Conservation (phyloP, 1,140 invertebrate species). For the Catajapyx aquilonaris region DNA sequence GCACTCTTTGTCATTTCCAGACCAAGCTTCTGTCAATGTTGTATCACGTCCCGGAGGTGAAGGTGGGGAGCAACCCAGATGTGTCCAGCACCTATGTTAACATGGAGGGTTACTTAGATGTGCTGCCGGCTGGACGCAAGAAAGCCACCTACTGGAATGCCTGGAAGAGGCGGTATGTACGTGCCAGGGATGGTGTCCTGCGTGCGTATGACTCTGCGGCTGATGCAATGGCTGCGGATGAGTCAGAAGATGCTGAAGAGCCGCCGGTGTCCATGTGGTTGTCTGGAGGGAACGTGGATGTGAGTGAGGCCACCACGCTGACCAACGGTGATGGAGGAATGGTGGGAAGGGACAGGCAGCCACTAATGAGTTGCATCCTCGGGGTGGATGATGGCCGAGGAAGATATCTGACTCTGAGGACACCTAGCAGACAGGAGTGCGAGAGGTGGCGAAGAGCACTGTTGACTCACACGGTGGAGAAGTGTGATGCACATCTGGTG, state of each 20-base stretch:
- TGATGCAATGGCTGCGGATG: no score
- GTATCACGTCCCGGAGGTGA: background rate
- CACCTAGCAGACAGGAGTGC: slow-evolving; percentile 23
- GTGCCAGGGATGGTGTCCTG: slow-evolving; percentile 26
- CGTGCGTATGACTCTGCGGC: no score
- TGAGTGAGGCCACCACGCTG: background rate
- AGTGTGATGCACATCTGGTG: slow-evolving; percentile 25
- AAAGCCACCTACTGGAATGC: slow-evolving; percentile 34
- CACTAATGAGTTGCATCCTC: slow-evolving; percentile 12
- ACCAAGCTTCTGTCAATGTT: background rate
- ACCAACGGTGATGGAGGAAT: no score
- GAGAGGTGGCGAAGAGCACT: slow-evolving; percentile 28
- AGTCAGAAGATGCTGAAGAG: no score
- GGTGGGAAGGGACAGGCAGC: slow-evolving; percentile 27
- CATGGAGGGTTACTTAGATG: slow-evolving; percentile 27
- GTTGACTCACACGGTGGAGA: slow-evolving; percentile 28
- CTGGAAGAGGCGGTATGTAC: slow-evolving; percentile 31
- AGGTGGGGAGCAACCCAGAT: background rate
- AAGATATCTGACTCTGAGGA: slow-evolving; percentile 28
- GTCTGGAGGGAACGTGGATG: slow-evolving; percentile 29
- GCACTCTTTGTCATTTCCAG: no score
- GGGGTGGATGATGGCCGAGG: slow-evolving; percentile 22
- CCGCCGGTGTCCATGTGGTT: no score
- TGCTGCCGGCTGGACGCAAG: slow-evolving; percentile 28
- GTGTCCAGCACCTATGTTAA: slow-evolving; percentile 4